Base-by-base conservation (phyloP, 2,888 invertebrate genomes). In the Tetropium fuscum region DNA sequence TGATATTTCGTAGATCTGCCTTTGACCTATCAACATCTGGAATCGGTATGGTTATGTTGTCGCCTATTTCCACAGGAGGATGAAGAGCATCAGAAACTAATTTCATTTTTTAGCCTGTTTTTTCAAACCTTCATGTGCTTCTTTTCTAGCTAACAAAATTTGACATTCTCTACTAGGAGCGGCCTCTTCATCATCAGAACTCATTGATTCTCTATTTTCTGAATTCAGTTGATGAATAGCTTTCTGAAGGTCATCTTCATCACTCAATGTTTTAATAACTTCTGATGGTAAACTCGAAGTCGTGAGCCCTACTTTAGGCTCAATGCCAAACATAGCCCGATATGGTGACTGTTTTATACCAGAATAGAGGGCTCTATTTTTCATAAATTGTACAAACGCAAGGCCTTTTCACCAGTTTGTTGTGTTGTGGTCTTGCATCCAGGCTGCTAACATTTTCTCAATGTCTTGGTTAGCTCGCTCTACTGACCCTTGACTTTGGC, bases 321-420 rank as follows among this genome's bases (percentile, higher is more conserved):
- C 56, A 22, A 55, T 44, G 15, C 74, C 71, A 54, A 74, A 70
- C 51, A 71, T 62, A 36, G 73, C 74, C 66, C 72, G 60, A 57
- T 76, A 74, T 20, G 74, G 74, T 15, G 63, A 65, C 58, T 60
- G 49, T 55, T 68, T 69, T 11, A 67, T 81, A 36, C 74, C 79
- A 45, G 68, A 30, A 67, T 81, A 78, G 61, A 70, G 66, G 10
- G 77, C 73, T 61, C 69, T 60, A 63, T 82, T 82, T 74, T 82
- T 82, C 76, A 75, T 78, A 53, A 79, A 71, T 62, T 82, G n/a
- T n/a, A n/a, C n/a, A n/a, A 80, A 81, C 38, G 64, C 40, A 49
- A 81, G 60, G n/a, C 81, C 81, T 66, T 80, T 73, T n/a, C 74
- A 75, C 81, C 81, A 83, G 57, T 78, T 76, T 36, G 51, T 73